These are phyloP conservation scores for Lycocerus yunnanus DNA, from an alignment of 2,888 invertebrate species.

Conservation along the genomic window DNA sequence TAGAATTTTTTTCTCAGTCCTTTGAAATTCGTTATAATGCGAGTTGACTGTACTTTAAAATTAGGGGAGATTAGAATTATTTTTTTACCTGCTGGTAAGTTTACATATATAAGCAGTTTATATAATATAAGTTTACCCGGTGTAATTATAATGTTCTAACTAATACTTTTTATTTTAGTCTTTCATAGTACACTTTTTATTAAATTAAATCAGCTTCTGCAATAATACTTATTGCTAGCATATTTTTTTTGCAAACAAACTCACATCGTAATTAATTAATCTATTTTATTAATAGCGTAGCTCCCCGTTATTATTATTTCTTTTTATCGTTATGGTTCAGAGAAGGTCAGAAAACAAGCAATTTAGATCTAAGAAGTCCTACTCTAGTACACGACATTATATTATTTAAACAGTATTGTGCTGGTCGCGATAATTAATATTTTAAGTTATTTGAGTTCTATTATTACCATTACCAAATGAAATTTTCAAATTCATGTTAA, in stretches of 20 bases:
- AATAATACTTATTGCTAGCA: not conserved
- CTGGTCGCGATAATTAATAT: not conserved
- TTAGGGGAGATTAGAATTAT: too few relatives aligned
- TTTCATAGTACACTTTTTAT: too few relatives aligned
- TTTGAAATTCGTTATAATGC: too few relatives aligned
- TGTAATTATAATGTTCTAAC: too few relatives aligned
- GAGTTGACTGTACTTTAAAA: too few relatives aligned
- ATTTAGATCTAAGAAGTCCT: not conserved
- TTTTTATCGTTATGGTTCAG: not conserved
- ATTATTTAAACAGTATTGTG: not conserved
- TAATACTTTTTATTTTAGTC: too few relatives aligned
- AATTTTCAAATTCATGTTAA: not conserved
- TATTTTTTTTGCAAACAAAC: not conserved
- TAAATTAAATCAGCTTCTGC: not conserved
- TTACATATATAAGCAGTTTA: too few relatives aligned
- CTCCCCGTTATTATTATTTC: not conserved
- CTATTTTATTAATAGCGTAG: not conserved
- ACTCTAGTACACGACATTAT: too few relatives aligned
- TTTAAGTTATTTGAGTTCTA: not conserved
- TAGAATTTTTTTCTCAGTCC: too few relatives aligned
- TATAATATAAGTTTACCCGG: too few relatives aligned
- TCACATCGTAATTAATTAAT: not conserved
- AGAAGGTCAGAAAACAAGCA: not conserved
- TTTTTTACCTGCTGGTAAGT: too few relatives aligned
- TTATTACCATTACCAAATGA: not conserved